Base-by-base conservation (phyloP, 1,140 invertebrate species). In the Asobara japonica region DNA sequence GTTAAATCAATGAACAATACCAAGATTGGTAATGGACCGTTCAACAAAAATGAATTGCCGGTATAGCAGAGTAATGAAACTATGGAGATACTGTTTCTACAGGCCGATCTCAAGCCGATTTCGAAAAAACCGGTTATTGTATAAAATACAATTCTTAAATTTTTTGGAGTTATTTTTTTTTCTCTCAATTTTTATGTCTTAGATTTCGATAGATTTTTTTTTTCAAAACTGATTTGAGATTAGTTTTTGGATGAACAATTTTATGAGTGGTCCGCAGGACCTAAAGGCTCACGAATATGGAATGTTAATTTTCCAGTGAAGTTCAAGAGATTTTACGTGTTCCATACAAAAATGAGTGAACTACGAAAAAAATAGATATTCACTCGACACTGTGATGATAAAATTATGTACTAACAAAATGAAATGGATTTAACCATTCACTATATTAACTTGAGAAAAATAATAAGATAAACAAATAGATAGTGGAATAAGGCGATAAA, bases 21-120 rank as follows among this genome's bases (percentile, higher is more conserved):
- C 16, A 84, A 76, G 71, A 81, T 84, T 74, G 78, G 76, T 8
- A 85, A 85, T 38, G 83, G 83, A 48, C 82, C 83, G 1, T 45
- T 83, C 31, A 79, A 68, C 65, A 81, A 83, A 70, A 80, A 74
- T n/a, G 80, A 85, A 16, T 77, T 80, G 5, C 30, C 82, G 1
- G 84, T 84, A 80, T 84, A 84, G 80, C 80, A 79, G 61, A 71
- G 74, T 72, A 38, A 73, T 25, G n/a, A 70, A 1, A 48, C 20
- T 11, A 25, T 75, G 10, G 41, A 74, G 56, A 70, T 38, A 36
- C n/a, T 73, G 2, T 33, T 79, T 66, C 67, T 76, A 64, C 65
- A 80, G 30, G 64, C 76, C 29, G 76, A 76, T 67, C 65, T 82
- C 38, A 82, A 79, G 67, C 78, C 76, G 41, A 78, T 83, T 56